Evolutionary conservation across 2,113 vertebrate species (phyloP).

Genomic region (Dicentrarchus labrax): DNA sequence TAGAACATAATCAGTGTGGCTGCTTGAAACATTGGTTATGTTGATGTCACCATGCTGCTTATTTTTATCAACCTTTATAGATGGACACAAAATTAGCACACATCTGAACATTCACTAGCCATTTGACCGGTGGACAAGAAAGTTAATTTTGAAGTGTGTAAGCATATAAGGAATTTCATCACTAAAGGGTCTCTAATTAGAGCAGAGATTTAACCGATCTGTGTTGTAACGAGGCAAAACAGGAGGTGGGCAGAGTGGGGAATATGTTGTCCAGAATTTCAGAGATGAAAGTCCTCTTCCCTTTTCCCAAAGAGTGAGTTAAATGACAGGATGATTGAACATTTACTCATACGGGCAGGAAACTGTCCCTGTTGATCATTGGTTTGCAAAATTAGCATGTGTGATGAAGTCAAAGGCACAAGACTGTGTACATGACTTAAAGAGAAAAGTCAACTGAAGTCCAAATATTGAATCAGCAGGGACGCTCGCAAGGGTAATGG

Average conservation of each 20-base stretch:
- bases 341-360: not conserved
- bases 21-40: not conserved
- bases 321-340: not conserved
- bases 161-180: not conserved
- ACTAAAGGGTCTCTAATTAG: not conserved
- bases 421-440: not conserved
- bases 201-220: not conserved
- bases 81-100: too few species aligned
- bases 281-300: conserved; percentile 21
- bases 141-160: too few species aligned
- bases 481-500: not conserved
- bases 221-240: not conserved
- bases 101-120: too few species aligned
- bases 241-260: not conserved
- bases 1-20: not conserved
- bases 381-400: not conserved
- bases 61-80: not conserved
- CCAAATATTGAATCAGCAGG: not conserved
- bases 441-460: not conserved
- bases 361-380: not conserved
- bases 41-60: not conserved
- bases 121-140: too few species aligned
- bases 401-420: not conserved
- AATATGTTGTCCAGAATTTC: not conserved
- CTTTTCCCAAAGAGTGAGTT: not conserved